Percentiles rank a stretch among this genome's conserved stretches.
Conservation (phyloP, 2,888 invertebrate genomes). For the Nomada fucata region DNA sequence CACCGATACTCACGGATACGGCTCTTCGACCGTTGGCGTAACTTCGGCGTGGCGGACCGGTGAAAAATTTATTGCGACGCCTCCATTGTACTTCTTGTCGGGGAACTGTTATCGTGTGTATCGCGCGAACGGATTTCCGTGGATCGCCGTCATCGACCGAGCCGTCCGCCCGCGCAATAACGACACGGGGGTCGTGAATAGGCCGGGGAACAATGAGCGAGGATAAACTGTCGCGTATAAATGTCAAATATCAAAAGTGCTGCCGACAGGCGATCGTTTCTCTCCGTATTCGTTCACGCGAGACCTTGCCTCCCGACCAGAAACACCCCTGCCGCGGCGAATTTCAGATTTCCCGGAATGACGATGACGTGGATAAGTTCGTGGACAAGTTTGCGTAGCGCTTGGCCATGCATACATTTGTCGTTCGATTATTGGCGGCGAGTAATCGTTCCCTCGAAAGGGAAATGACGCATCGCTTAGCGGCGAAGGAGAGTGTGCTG, state of each 20-base stretch:
- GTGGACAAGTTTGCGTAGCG: background rate
- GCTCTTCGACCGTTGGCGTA: background rate
- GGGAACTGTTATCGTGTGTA: slow-evolving; percentile 27
- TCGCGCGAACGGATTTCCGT: slow-evolving; percentile 41
- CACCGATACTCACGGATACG: no score
- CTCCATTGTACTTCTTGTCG: slow-evolving; percentile 31
- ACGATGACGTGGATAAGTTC: background rate
- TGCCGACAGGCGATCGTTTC: background rate
- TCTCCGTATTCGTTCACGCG: background rate
- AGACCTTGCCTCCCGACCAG: no score
- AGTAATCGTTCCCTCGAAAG: no score
- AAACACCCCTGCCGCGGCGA: no score
- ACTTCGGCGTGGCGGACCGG: background rate
- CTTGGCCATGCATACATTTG: no score
- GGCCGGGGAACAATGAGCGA: background rate
- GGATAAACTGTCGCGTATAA: slow-evolving; percentile 18
- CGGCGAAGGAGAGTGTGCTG: no score
- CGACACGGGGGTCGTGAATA: background rate
- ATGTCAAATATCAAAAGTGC: slow-evolving; percentile 12
- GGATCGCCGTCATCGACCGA: background rate
- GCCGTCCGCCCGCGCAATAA: slow-evolving; percentile 19
- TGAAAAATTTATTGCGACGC: slow-evolving; percentile 34
- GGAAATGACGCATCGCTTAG: no score
- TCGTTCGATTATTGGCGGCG: no score
- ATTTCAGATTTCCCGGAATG: no score